Conservation (phyloP, 2,797 vertebrate genomes). For the Manis crassicaudata region DNA sequence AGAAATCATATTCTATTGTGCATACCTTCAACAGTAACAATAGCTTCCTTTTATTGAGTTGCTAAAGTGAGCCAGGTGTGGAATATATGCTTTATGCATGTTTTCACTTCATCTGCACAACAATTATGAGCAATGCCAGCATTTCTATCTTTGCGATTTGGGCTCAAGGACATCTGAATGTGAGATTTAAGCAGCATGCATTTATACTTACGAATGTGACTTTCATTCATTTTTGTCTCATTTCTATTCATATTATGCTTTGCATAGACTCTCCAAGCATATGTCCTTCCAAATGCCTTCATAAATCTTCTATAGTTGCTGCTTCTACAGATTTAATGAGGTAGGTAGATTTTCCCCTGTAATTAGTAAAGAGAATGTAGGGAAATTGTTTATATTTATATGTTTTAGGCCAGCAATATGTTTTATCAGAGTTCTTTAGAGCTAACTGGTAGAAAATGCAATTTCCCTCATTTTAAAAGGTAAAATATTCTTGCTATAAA, state of each 20-base stretch:
- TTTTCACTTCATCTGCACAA: slow-evolving; percentile 47
- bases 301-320: slow-evolving; percentile 23
- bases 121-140: slow-evolving; percentile 19
- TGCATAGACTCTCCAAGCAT: slow-evolving; percentile 18
- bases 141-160: slow-evolving; percentile 41
- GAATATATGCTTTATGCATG: neutral
- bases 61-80: slow-evolving; percentile 14
- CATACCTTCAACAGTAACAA: slow-evolving; percentile 34
- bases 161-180: slow-evolving; percentile 28
- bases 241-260: slow-evolving; percentile 51
- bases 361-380: slow-evolving; percentile 28
- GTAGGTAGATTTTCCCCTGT: slow-evolving; percentile 23
- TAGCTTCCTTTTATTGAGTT: neutral
- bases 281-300: slow-evolving; percentile 55
- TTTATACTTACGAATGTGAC: slow-evolving; percentile 46
- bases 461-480: slow-evolving; percentile 1
- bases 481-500: neutral
- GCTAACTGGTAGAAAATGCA: neutral
- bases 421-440: neutral
- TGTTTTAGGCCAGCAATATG: neutral
- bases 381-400: slow-evolving; percentile 8
- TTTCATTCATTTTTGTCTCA: slow-evolving; percentile 48
- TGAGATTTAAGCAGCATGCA: slow-evolving; percentile 43
- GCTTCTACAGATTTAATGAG: slow-evolving; percentile 36
- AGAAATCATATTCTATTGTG: neutral